Percentiles rank a stretch among this genome's conserved stretches.
phyloP scores from a whole-genome alignment of 1,140 invertebrate species.

The Atta cephalotes region DNA sequence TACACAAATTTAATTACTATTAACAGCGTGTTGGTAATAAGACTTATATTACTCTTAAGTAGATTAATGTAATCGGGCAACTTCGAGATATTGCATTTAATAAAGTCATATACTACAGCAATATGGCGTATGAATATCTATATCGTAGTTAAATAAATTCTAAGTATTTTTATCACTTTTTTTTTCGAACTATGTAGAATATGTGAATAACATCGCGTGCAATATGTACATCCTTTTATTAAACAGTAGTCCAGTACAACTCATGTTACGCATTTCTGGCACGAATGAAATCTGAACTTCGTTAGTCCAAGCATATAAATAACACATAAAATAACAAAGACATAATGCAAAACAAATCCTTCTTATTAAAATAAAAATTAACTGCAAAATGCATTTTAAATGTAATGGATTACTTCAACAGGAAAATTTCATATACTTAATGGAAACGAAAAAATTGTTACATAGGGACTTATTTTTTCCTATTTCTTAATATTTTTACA shows the following conservation, averaged over 20 bases:
- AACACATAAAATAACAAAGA: slow-evolving; percentile 64
- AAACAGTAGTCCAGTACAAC: slow-evolving; percentile 74
- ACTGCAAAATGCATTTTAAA: slow-evolving; percentile 39
- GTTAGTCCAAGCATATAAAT: slow-evolving; percentile 62
- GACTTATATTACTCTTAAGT: slow-evolving; percentile 57
- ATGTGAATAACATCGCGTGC: slow-evolving; percentile 52
- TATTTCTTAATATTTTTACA: slow-evolving; percentile 44
- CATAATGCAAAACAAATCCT: slow-evolving; percentile 40
- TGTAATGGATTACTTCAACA: slow-evolving; percentile 37
- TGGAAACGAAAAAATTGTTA: slow-evolving; percentile 37
- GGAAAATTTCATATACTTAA: slow-evolving; percentile 26
- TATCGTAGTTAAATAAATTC: slow-evolving; percentile 26
- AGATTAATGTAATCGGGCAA: slow-evolving; percentile 48
- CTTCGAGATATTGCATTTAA: slow-evolving; percentile 53
- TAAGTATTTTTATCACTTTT: slow-evolving; percentile 43
- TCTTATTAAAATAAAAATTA: slow-evolving; percentile 37
- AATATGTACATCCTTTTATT: slow-evolving; percentile 73
- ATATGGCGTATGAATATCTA: slow-evolving; percentile 66
- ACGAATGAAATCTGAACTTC: slow-evolving; percentile 70
- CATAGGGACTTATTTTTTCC: slow-evolving; percentile 28
- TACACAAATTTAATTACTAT: slow-evolving; percentile 60
- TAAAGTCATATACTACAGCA: slow-evolving; percentile 55
- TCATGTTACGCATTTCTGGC: slow-evolving; percentile 75
- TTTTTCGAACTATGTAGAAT: slow-evolving; percentile 53
- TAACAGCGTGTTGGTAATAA: slow-evolving; percentile 60